Evolutionary conservation across 2,113 vertebrate species (phyloP), one percentile per base, ranked within the genome.

Genomic region (Atherinomorus stipes): DNA sequence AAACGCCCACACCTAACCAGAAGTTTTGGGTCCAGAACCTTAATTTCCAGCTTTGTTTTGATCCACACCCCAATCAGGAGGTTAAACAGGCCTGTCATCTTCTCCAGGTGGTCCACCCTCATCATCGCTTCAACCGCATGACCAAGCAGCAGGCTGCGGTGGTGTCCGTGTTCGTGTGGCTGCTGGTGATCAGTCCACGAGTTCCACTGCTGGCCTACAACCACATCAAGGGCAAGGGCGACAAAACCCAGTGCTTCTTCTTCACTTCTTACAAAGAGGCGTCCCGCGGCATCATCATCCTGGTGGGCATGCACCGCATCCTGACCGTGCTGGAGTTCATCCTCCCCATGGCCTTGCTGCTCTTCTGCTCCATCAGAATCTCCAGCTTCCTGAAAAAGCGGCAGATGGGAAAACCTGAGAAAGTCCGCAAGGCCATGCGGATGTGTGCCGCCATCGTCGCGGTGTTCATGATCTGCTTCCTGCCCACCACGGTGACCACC

Each of bases 381-480:
- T 79, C 65, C 70, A 62, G 76, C n/a, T 86, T 91, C 58, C 85
- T 94, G 40, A 77, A 28, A 16, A 1, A 18, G 6, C 76, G 88
- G 4, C 69, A 78, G 74, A 73, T 89, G 64, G 83, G 90, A 1
- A 88, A 85, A 42, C 42, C 72, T 0, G 62, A 68, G 15, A 92
- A 88, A 44, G 71, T 91, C 47, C 79, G 37, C 1, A 83, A 90
- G 64, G 91, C 93, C 2, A 85, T 93, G 67, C 71, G 82, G 8
- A 84, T 92, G 34, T 91, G 94, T 12, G 21, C 21, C 0, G 60
- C 68, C 60, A 81, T 94, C 31, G 80, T 93, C 0, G 28, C 0
- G 0, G 87, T 93, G 22, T 94, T 94, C 63, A 19, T 85, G 18
- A 22, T 93, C 15, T 95, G 94, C 68, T 94, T 94, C 70, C 21